Evolutionary conservation across 2,113 vertebrate species (phyloP).

Genomic region (Myiozetetes cayanensis): DNA sequence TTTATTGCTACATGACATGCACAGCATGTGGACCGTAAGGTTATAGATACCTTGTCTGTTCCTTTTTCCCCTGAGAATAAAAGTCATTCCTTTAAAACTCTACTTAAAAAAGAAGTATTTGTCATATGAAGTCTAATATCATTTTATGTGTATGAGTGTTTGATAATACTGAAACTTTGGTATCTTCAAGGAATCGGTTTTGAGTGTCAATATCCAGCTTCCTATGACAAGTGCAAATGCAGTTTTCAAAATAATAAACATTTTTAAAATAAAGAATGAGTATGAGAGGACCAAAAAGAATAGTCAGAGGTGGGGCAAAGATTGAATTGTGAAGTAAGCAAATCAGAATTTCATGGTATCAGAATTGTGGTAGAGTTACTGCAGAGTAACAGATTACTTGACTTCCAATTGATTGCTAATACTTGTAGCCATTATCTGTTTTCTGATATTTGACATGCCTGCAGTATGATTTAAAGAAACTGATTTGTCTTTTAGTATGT

Average conservation of each 20-base stretch:
- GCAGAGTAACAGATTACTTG: background rate
- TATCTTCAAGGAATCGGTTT: background rate
- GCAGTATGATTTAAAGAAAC: background rate
- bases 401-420: background rate
- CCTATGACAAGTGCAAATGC: background rate
- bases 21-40: conserved; percentile 21
- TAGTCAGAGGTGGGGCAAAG: background rate
- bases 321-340: background rate
- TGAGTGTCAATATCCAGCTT: background rate
- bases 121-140: background rate
- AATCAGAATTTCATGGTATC: background rate
- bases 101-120: background rate
- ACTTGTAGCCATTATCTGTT: background rate
- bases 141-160: background rate
- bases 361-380: background rate
- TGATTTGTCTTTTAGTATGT: background rate
- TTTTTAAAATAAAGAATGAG: background rate
- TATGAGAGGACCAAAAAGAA: background rate
- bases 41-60: conserved; percentile 33
- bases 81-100: background rate
- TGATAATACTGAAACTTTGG: background rate
- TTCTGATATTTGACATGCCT: background rate
- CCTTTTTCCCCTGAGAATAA: background rate
- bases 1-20: conserved; percentile 60
- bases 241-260: background rate